Evolutionary conservation across 2,888 invertebrate genomes (phyloP).

Genomic region (Cryptosula pallasiana): DNA sequence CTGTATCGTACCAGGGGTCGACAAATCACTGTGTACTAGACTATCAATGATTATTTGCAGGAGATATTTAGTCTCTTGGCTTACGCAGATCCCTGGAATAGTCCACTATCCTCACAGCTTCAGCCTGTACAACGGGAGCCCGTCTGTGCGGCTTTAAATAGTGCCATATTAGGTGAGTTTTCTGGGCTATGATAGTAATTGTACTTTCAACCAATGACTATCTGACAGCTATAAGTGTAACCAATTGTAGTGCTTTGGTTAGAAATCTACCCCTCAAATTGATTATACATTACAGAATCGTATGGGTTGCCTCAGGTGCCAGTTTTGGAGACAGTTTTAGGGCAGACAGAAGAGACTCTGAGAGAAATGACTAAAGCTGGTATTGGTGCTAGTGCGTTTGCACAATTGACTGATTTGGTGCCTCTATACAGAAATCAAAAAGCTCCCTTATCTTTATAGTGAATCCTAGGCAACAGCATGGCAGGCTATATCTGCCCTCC

Average conservation of each 20-base stretch:
- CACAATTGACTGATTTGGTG: slow-evolving; percentile 68
- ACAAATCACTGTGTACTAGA: too few species aligned
- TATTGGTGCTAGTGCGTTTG: slow-evolving; percentile 90
- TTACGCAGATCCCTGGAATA: slow-evolving; percentile 95
- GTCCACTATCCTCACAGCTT: slow-evolving; percentile 92
- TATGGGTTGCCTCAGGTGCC: slow-evolving; percentile 84
- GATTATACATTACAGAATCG: too few species aligned
- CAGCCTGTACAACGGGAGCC: slow-evolving; percentile 90
- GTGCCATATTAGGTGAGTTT: slow-evolving; percentile 84
- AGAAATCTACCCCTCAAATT: too few species aligned
- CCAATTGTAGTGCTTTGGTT: too few species aligned
- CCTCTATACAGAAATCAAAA: not conserved
- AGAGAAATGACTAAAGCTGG: slow-evolving; percentile 83
- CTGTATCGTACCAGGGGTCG: too few species aligned
- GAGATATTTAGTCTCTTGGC: slow-evolving; percentile 96
- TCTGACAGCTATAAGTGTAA: too few species aligned
- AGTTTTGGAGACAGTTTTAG: slow-evolving; percentile 84
- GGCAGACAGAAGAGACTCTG: slow-evolving; percentile 82
- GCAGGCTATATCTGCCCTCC: too few species aligned
- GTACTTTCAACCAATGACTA: too few species aligned
- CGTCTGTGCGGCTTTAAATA: slow-evolving; percentile 91
- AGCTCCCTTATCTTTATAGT: not conserved
- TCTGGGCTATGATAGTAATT: not conserved
- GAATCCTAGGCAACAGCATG: too few species aligned
- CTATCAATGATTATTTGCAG: too few species aligned